Evolutionary conservation across 1,140 invertebrate genomes (phyloP).

Genomic region (Pomacea maculata): DNA sequence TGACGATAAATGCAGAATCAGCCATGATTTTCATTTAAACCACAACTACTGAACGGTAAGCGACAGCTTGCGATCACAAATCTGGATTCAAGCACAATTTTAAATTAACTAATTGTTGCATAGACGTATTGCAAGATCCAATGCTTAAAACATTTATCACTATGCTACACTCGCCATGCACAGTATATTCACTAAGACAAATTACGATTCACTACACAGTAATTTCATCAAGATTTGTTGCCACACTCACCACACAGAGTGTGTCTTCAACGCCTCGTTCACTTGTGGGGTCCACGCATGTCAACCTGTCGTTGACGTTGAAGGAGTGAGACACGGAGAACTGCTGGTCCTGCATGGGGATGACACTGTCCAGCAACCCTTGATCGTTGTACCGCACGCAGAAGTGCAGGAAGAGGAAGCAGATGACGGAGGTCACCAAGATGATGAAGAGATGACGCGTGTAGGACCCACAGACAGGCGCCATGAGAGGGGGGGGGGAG

Average conservation of each 20-base stretch:
- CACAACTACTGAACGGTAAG: too few species aligned
- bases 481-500: too few species aligned
- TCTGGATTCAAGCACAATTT: not conserved
- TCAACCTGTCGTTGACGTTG: not conserved
- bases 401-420: too few species aligned
- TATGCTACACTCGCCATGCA: too few species aligned
- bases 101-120: not conserved
- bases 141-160: too few species aligned
- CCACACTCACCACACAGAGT: slow-evolving; percentile 4
- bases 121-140: not conserved
- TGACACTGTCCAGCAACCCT: too few species aligned
- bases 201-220: not conserved
- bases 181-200: not conserved
- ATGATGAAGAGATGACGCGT: too few species aligned
- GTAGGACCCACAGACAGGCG: too few species aligned
- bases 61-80: not conserved
- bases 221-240: not conserved
- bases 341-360: too few species aligned
- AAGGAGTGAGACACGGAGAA: too few species aligned
- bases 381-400: too few species aligned
- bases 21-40: not conserved
- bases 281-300: slow-evolving; percentile 6
- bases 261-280: slow-evolving; percentile 1
- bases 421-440: too few species aligned
- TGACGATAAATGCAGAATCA: not conserved